Evolutionary conservation across 2,113 vertebrate species (phyloP).

Genomic region (Benitochromis conjunctus): DNA sequence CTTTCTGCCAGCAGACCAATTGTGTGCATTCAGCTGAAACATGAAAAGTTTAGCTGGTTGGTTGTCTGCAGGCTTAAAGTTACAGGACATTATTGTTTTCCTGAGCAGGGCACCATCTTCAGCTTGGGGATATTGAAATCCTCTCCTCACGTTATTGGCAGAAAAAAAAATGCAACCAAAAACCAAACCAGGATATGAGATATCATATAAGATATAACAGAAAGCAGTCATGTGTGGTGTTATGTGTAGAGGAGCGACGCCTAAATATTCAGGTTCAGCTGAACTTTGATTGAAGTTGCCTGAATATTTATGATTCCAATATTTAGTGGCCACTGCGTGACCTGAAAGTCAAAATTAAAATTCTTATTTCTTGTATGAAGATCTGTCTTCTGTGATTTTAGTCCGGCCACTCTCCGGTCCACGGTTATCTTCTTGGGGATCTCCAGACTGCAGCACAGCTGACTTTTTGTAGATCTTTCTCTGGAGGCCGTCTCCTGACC

Average conservation of each 20-base stretch:
- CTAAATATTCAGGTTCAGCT: background rate
- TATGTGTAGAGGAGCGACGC: fast-evolving
- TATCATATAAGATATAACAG: background rate
- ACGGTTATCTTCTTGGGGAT: background rate
- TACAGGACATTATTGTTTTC: background rate
- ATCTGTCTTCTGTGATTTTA: background rate
- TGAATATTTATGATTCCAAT: background rate
- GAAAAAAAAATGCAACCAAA: background rate
- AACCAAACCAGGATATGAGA: background rate
- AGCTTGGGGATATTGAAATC: background rate
- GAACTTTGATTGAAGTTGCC: background rate
- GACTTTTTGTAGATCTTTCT: background rate
- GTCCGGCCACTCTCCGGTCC: background rate
- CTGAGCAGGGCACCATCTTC: background rate
- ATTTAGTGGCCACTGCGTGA: fast-evolving
- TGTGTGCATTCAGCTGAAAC: background rate
- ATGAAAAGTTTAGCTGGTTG: background rate
- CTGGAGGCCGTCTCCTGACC: background rate
- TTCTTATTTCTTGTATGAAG: fast-evolving
- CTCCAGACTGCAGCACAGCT: background rate
- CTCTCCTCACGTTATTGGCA: fast-evolving
- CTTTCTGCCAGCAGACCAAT: slow-evolving; percentile 10
- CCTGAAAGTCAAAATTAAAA: background rate
- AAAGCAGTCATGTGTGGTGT: fast-evolving
- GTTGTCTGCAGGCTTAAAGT: background rate